Evolutionary conservation across 92 coral and sea anemone species (phyloP), one percentile per base, ranked within the genome.

Genomic region (Parazoanthus swiftii): DNA sequence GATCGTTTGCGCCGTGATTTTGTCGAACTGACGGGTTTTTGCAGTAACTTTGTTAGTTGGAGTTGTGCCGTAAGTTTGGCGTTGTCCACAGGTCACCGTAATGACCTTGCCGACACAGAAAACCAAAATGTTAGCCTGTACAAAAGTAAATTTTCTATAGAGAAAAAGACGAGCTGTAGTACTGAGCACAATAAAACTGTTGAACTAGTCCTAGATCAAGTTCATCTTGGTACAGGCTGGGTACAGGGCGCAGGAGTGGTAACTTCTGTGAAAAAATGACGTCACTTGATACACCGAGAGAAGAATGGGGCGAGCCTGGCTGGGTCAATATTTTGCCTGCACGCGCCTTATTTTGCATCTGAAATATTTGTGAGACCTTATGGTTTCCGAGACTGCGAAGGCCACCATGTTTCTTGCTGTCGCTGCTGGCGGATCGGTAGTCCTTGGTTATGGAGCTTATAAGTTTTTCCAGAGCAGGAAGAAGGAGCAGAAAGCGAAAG

Each of bases 321-420:
- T 26, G 5, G 76, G 46, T 66, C 20, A 44, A 82, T 81, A 21
- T 35, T 76, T 38, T 36, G 43, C 33, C 6, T 81, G 67, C 51
- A 58, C 85, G 59, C 51, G 25, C 26, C 59, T 77, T 43, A 23
- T 42, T 16, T 76, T 58, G 48, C 29, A 2, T 13, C 35, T 13
- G 82, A 70, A 43, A 84, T 84, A 71, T 76, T 84, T 84, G 67
- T 46, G 23, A 16, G 67, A 29, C 33, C 79, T 33, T 84, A 84
- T 84, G 87, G 87, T 84, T 70, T 84, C 87, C 87, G 79, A 84
- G 87, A 84, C 87, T 84, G 87, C 87, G 35, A 84, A 84, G 18
- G 58, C 39, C 3, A 70, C 18, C 4, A 84, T 84, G 87, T 84
- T 84, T 71, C 87, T 84, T 18, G 87, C 87, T 51, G 87, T 29